Percentiles rank a stretch among this genome's conserved stretches.
Evolutionary conservation across 23 tunicate genomes (phyloP).

Genomic region (Halocynthia aurantium): DNA sequence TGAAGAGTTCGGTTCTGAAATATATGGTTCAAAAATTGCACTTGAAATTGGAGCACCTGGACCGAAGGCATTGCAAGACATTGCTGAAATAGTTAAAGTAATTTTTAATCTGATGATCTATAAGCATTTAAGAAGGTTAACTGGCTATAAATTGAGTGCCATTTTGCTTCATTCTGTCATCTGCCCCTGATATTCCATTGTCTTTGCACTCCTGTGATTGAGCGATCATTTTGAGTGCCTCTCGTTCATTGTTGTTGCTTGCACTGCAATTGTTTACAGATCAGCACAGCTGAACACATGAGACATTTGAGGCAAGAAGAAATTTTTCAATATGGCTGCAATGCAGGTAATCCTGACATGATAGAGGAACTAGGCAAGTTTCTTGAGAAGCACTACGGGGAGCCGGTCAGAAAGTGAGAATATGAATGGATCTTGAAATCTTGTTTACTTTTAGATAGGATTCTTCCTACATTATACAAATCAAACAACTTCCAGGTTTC

Average conservation of each 20-base stretch:
- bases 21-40: too few species aligned
- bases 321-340: conserved; percentile 1
- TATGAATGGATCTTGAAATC: too few species aligned
- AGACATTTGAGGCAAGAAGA: neutral
- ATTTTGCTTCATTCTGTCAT: too few species aligned
- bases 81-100: conserved; percentile 1
- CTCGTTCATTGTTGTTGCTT: too few species aligned
- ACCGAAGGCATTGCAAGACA: neutral
- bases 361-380: conserved; percentile 6
- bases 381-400: neutral
- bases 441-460: neutral
- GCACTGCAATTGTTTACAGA: neutral
- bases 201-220: too few species aligned
- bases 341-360: conserved; percentile 1
- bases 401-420: neutral
- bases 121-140: too few species aligned
- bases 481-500: too few species aligned
- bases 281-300: neutral
- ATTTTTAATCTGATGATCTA: neutral
- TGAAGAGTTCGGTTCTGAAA: too few species aligned
- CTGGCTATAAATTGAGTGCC: too few species aligned
- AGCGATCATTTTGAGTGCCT: too few species aligned
- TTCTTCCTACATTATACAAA: too few species aligned
- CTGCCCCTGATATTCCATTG: too few species aligned
- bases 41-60: conserved; percentile 5